Evolutionary conservation across 1,140 invertebrate genomes (phyloP).

Genomic region (Drosophila pseudoobscura): DNA sequence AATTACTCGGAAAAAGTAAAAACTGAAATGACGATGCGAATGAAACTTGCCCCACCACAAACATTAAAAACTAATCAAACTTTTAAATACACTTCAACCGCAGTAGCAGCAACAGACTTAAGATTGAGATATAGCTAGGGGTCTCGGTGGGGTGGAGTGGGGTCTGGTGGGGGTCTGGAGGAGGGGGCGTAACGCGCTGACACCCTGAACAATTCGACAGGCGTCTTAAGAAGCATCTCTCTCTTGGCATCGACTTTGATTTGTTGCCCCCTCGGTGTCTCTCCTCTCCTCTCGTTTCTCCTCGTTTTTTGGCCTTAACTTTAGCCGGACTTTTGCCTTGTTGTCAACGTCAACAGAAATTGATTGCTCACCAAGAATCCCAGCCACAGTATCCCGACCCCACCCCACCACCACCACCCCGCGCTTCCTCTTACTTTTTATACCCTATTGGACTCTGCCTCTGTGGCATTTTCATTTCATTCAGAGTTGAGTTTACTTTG

Average conservation of each 20-base stretch:
- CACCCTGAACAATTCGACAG: slow-evolving; percentile 67
- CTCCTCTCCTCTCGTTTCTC: slow-evolving; percentile 6
- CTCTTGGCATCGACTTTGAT: slow-evolving; percentile 65
- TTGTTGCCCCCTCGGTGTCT: slow-evolving; percentile 51
- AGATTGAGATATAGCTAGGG: slow-evolving; percentile 58
- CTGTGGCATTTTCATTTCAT: slow-evolving; percentile 81
- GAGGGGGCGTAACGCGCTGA: slow-evolving; percentile 33
- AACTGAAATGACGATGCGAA: slow-evolving; percentile 5
- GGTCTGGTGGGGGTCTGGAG: background rate
- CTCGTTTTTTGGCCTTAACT: slow-evolving; percentile 61
- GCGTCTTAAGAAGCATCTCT: slow-evolving; percentile 66
- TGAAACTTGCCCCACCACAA: slow-evolving; percentile 47
- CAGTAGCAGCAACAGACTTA: slow-evolving; percentile 48
- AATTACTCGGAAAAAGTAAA: slow-evolving; percentile 31
- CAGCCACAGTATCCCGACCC: slow-evolving; percentile 19
- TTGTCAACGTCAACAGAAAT: slow-evolving; percentile 82
- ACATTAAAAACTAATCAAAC: slow-evolving; percentile 82
- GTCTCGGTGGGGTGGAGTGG: background rate
- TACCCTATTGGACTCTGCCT: slow-evolving; percentile 68
- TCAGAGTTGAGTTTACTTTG: slow-evolving; percentile 77
- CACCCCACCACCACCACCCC: background rate
- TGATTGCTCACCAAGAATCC: slow-evolving; percentile 69
- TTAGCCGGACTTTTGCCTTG: slow-evolving; percentile 79
- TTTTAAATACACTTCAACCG: slow-evolving; percentile 81
- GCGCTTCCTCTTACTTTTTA: slow-evolving; percentile 16